Evolutionary conservation across 2,888 invertebrate species (phyloP).

Genomic region (Cylloceria caligata): DNA sequence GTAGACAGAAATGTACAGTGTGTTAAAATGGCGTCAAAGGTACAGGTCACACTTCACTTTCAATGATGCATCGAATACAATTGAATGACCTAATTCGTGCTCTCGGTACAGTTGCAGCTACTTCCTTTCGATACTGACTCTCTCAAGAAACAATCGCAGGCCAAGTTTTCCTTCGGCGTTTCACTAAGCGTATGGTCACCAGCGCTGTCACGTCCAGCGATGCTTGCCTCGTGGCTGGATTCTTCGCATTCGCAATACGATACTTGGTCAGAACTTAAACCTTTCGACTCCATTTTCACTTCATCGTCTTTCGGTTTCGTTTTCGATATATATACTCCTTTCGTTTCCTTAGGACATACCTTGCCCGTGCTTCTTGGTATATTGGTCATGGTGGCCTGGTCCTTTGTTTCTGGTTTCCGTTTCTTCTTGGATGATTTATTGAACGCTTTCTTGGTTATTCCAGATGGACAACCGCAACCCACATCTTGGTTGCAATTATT

Average conservation of each 20-base stretch:
- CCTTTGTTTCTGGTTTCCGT: slow-evolving; percentile 66
- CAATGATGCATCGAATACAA: background rate
- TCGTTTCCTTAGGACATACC: background rate
- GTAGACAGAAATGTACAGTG: slow-evolving; percentile 3
- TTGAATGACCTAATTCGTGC: background rate
- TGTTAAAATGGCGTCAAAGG: background rate
- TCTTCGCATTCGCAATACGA: slow-evolving; percentile 28
- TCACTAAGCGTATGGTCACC: background rate
- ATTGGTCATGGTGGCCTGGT: slow-evolving; percentile 72
- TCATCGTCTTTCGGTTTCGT: background rate
- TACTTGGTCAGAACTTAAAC: background rate
- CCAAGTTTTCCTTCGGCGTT: background rate
- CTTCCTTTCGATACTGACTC: slow-evolving; percentile 29
- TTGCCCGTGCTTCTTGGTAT: slow-evolving; percentile 68
- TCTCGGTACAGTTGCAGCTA: slow-evolving; percentile 30
- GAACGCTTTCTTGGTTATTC: slow-evolving; percentile 2
- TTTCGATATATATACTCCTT: background rate
- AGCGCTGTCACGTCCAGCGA: background rate
- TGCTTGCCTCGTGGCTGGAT: slow-evolving; percentile 7
- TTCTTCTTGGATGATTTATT: slow-evolving; percentile 40
- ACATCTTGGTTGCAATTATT: slow-evolving; percentile 1
- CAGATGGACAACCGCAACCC: slow-evolving; percentile 45
- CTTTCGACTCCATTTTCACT: background rate
- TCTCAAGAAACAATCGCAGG: slow-evolving; percentile 38
- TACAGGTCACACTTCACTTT: slow-evolving; percentile 1